Percentiles rank a stretch among this genome's conserved stretches.
These are phyloP conservation scores for Drosophila littoralis DNA, from an alignment of 1,140 invertebrate species.

Conservation along the genomic window DNA sequence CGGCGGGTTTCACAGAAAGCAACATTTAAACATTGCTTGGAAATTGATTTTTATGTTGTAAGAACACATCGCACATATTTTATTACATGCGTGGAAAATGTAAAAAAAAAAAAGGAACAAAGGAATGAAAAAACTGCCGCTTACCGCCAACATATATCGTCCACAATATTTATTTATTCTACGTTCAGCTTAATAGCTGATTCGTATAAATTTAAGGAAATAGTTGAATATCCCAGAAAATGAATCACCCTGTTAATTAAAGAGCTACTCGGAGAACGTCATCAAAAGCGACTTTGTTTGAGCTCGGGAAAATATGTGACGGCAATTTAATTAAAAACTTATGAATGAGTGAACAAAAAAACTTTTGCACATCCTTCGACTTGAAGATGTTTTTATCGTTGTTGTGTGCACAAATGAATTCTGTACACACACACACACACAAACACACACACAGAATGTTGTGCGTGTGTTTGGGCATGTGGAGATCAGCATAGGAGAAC, in stretches of 20 bases:
- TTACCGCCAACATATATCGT: no score
- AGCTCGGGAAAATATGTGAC: constrained; percentile 69
- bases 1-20: no score
- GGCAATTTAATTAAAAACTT: constrained; percentile 83
- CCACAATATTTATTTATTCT: not conserved
- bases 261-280: constrained; percentile 16
- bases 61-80: no score
- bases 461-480: constrained; percentile 35
- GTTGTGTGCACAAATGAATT: constrained; percentile 77
- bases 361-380: constrained; percentile 77
- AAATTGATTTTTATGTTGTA: no score
- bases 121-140: no score
- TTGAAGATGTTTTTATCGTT: constrained; percentile 80
- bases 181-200: not conserved
- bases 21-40: no score
- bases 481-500: constrained; percentile 65
- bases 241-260: constrained; percentile 18
- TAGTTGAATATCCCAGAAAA: not conserved
- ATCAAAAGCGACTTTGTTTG: constrained; percentile 61
- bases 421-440: constrained; percentile 10
- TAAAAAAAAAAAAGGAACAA: no score
- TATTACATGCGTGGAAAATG: no score
- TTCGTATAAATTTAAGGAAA: not conserved
- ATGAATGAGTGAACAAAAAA: constrained; percentile 82
- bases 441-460: constrained; percentile 42